Base-by-base conservation (phyloP, 2,888 invertebrate genomes). In the Osedax frankpressi region DNA sequence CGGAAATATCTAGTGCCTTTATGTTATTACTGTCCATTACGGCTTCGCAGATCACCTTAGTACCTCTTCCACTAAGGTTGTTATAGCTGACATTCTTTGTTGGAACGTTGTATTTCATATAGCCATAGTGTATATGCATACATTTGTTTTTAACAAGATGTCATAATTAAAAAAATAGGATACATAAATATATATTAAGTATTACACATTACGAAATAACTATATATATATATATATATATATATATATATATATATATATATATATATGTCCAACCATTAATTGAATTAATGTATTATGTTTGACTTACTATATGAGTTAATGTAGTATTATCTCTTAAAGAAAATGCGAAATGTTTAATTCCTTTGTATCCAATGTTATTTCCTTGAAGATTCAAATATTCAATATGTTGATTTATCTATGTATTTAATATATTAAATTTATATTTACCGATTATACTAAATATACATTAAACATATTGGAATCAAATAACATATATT, bases 361-460 rank as follows among this genome's bases (percentile, higher is more conserved):
- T 75, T 28, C 76, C 76, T 69, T 74, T 74, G 1, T 59, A 65
- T 30, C 75, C 74, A 26, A 76, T 67, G 60, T 71, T 72, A 70
- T 76, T 76, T 11, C 75, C 76, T 67, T 76, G 71, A 27, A 76
- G 73, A 44, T 76, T 71, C 60, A 76, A 72, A 27, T 67, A 73
- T 30, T 72, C 60, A 11, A 76, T 74, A 11, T 60, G 71, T 6
- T 73, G 70, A 67, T 76, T 76, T 19, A 76, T 72, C 76, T 76
- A 44, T 19, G 19, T 11, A 44, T 44, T 44, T 6, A 11, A 44
- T 44, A 6, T 44, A 6, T 44, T 11, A 44, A 11, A 44, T 44
- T 11, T 44, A 44, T 44, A 44, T 44, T 11, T 44, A 44, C 19
- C 6, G 6, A 44, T 44, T 44, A 11, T 11, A 11, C 6, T 44